Base-by-base conservation (phyloP, 2,888 invertebrate genomes). In the Ecliptopera silaceata region DNA sequence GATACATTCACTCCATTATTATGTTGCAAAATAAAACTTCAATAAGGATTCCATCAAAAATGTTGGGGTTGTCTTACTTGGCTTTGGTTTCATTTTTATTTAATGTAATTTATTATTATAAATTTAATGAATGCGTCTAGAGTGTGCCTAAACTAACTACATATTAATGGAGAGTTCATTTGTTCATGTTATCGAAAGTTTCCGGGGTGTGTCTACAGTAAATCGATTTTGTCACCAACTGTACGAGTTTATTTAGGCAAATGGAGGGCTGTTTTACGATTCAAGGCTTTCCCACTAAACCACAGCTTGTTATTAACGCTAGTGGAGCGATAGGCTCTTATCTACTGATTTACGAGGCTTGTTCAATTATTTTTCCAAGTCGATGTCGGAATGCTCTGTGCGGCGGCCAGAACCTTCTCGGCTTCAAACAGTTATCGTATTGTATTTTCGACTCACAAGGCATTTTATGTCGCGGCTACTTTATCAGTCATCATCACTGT, bases 231-330 rank as follows among this genome's bases (percentile, higher is more conserved):
- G 56, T 47, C 17, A 8, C 26, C 15, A 47, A 39, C 18, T 61
- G 56, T 58, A 50, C 26, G 44, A 49, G 61, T 64, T 63, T 64
- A 59, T 69, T 68, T 65, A 64, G 57, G 63, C 47, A 59, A 60
- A 63, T 66, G 52, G 59, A 66, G 56, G 60, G 46, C 36, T 56
- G 44, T 55, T 56, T 45, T 52, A 52, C 57, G 43, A 52, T 57
- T 52, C 47, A 57, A 51, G 51, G 51, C 36, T 29, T 17, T 26
- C 43, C 42, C 42, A 36, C 47, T 47, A 46, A 47, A 54, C 32
- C 43, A 13, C 34, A 42, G 53, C 36, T 36, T 38, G 47, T 48
- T 48, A 48, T 54, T 54, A 54, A 48, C 42, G 47, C 47, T 18
- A 54, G 43, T 43, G 54, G 47, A 29, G 20, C 42, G 47, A 54